Base-by-base conservation (phyloP, 2,797 vertebrate species). In the Falco naumanni region DNA sequence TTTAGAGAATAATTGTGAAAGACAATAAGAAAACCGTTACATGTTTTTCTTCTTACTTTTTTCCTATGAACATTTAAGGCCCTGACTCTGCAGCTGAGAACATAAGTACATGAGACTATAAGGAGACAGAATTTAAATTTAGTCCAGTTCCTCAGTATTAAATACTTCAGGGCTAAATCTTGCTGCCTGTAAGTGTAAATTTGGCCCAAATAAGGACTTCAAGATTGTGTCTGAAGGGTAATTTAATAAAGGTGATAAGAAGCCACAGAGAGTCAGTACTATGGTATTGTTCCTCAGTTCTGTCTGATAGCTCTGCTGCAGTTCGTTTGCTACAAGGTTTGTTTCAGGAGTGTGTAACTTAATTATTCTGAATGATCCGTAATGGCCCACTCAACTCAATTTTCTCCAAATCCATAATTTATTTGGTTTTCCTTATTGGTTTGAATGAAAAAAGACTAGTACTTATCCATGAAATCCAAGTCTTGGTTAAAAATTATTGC, bases 31-130 rank as follows among this genome's bases (percentile, higher is more conserved):
- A 95, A 89, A 60, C 48, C 57, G 6, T 39, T 97, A 53, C 79
- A 61, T 37, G 13, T 81, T 97, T 97, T 96, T 94, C 56, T 76
- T 94, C 76, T 87, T 65, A 50, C 60, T 87, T 95, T 87, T 95
- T 90, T 87, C 56, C 28, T 93, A 22, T 93, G 82, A 89, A 92
- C 39, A 48, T 89, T 84, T 84, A n/a, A 69, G 29, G 21, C 17
- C 4, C 48, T 86, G 37, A 57, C 81, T 89, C 69, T 79, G 21
- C 17, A 63, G 4, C 47, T 68, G 9, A 45, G 51, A 82, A 31
- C 43, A 18, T 69, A 82, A 88, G 25, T 13, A 33, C 48, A 21
- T 80, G 60, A 84, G 34, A 45, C 59, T 47, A 13, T 64, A 8
- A 59, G n/a, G 22, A 79, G n/a, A 41, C n/a, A 57, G 45, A 72